Evolutionary conservation across 2,797 vertebrate species (phyloP).

Genomic region (Acanthiza pusilla): DNA sequence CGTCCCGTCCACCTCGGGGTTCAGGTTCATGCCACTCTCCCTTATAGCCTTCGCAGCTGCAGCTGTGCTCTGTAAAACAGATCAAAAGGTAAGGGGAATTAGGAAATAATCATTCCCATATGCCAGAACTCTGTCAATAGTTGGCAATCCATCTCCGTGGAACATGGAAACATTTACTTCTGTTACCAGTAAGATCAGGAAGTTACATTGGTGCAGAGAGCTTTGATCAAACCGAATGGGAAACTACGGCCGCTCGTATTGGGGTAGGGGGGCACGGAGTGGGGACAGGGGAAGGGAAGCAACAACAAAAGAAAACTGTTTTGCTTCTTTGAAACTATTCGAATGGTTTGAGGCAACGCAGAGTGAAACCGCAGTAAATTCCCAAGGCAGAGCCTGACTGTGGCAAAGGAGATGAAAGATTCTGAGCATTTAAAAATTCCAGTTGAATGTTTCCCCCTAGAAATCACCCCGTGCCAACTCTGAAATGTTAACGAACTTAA

Average conservation of each 20-base stretch:
- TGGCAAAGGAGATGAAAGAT: constrained; percentile 77
- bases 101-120: constrained; percentile 85
- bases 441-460: constrained; percentile 68
- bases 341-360: constrained; percentile 78
- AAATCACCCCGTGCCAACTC: constrained; percentile 62
- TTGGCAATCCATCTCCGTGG: constrained; percentile 79
- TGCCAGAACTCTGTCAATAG: constrained; percentile 76
- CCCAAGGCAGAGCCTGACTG: constrained; percentile 69
- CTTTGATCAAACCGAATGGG: constrained; percentile 84
- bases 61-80: constrained; percentile 84
- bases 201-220: constrained; percentile 74
- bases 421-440: constrained; percentile 70
- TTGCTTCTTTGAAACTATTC: constrained; percentile 73
- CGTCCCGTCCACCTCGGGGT: constrained; percentile 91
- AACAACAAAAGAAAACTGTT: constrained; percentile 75
- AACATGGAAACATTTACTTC: constrained; percentile 83
- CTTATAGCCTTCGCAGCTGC: constrained; percentile 86
- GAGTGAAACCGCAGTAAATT: constrained; percentile 74
- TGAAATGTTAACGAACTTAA: constrained; percentile 70
- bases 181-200: constrained; percentile 79
- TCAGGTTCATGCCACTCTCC: constrained; percentile 95
- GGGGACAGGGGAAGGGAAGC: constrained; percentile 51
- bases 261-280: constrained; percentile 33
- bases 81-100: constrained; percentile 80
- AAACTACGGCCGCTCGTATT: constrained; percentile 76